Conservation (phyloP, 2,888 invertebrate genomes). For the Polydrusus pterygomalis region DNA sequence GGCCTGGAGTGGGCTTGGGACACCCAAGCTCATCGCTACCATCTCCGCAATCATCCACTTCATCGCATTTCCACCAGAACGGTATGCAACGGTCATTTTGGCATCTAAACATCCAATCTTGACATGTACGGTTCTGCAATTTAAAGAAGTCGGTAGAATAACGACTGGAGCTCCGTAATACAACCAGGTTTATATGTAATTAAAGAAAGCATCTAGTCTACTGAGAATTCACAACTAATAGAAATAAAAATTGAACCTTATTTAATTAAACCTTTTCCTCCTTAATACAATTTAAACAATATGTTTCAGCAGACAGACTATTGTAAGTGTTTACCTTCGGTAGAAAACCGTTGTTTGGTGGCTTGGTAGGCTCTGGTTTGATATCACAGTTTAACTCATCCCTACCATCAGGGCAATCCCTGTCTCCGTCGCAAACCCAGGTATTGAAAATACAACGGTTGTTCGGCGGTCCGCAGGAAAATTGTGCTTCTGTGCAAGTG, state of each 20-base stretch:
- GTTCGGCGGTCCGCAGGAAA: constrained; percentile 75
- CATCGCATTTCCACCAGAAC: constrained; percentile 88
- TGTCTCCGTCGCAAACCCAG: constrained; percentile 88
- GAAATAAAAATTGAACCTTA: too few relatives aligned
- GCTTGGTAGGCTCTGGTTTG: constrained; percentile 15
- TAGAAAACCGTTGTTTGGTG: constrained; percentile 30
- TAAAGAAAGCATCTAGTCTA: too few relatives aligned
- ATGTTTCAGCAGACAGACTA: too few relatives aligned
- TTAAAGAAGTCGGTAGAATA: too few relatives aligned
- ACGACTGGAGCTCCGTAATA: too few relatives aligned
- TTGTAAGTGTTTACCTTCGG: constrained; percentile 18
- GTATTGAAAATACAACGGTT: constrained; percentile 81
- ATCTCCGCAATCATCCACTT: constrained; percentile 85
- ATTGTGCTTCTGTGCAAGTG: constrained; percentile 82
- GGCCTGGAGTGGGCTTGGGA: constrained; percentile 35
- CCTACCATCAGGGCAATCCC: constrained; percentile 81
- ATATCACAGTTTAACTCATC: constrained; percentile 82
- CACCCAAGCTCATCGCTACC: constrained; percentile 81
- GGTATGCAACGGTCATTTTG: constrained; percentile 82
- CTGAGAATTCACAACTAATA: too few relatives aligned
- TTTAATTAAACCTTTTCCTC: too few relatives aligned
- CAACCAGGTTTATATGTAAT: too few relatives aligned
- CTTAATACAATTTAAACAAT: too few relatives aligned
- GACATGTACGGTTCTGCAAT: constrained; percentile 72
- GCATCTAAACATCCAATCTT: constrained; percentile 88